These are phyloP conservation scores for Dufourea novaeangliae DNA, from an alignment of 1,140 invertebrate genomes.

Conservation along the genomic window DNA sequence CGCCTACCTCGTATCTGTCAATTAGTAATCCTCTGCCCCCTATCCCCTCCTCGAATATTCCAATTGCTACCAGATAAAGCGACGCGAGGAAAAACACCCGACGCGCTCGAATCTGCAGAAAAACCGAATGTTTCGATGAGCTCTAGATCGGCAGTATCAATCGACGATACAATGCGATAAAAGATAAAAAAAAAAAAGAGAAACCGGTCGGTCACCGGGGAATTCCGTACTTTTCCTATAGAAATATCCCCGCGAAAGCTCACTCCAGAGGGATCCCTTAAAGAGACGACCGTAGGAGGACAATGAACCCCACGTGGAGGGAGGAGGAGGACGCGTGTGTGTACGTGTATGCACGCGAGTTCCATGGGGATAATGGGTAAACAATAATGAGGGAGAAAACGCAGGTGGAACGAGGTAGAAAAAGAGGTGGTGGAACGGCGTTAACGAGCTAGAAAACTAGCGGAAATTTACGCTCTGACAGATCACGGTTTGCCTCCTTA, in stretches of 20 bases:
- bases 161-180: background rate
- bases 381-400: constrained; percentile 51
- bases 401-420: constrained; percentile 41
- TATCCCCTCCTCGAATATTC: too few species aligned
- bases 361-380: constrained; percentile 45
- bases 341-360: background rate
- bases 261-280: constrained; percentile 20
- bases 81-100: too few species aligned
- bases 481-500: constrained; percentile 59
- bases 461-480: constrained; percentile 62
- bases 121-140: too few species aligned
- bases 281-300: constrained; percentile 21
- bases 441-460: constrained; percentile 69
- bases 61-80: too few species aligned
- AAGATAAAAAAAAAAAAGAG: background rate
- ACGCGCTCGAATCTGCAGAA: too few species aligned
- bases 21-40: too few species aligned
- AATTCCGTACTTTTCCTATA: background rate
- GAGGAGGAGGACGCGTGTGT: background rate
- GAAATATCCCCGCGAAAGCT: background rate
- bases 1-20: too few species aligned
- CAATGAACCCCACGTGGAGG: constrained; percentile 30
- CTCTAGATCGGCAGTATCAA: too few species aligned
- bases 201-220: background rate
- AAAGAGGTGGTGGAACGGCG: constrained; percentile 37